Evolutionary conservation across 1,140 invertebrate species (phyloP).

Genomic region (Sweltsa coloradensis): DNA sequence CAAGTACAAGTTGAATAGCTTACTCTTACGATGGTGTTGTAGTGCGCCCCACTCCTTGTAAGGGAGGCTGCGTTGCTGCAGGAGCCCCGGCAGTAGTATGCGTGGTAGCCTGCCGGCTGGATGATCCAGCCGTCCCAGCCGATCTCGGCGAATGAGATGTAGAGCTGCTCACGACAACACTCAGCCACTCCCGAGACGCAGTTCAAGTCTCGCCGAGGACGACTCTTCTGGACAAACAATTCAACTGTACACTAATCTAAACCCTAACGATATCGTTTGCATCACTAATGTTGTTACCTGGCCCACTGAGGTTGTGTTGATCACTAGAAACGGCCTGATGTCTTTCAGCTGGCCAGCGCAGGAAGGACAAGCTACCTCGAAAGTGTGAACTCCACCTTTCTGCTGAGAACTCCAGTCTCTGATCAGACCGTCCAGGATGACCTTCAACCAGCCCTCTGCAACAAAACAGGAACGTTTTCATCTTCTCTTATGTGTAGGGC

Average conservation of each 20-base stretch:
- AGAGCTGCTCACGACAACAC: constrained; percentile 71
- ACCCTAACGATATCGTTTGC: not conserved
- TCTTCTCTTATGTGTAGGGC: too few species aligned
- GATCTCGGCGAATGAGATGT: constrained; percentile 69
- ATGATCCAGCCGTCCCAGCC: constrained; percentile 84
- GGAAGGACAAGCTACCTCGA: too few species aligned
- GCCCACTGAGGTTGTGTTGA: too few species aligned
- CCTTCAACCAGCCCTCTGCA: too few species aligned
- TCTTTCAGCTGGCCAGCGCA: too few species aligned
- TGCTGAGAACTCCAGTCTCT: too few species aligned
- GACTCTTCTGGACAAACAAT: constrained; percentile 7
- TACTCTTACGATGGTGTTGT: constrained; percentile 60
- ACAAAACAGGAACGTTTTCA: too few species aligned
- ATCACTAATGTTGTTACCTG: too few species aligned
- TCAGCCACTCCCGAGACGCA: constrained; percentile 55
- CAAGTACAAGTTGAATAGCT: constrained; percentile 23
- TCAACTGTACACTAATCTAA: not conserved
- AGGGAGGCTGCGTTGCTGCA: constrained; percentile 56
- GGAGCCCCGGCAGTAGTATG: constrained; percentile 72
- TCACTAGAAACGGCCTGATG: too few species aligned
- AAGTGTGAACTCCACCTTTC: too few species aligned
- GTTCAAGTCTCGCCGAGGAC: constrained; percentile 35
- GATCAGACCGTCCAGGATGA: too few species aligned
- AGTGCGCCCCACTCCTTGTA: constrained; percentile 45
- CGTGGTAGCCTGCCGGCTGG: constrained; percentile 62